Evolutionary conservation across 2,113 vertebrate species (phyloP).

Genomic region (Serilophus lunatus): DNA sequence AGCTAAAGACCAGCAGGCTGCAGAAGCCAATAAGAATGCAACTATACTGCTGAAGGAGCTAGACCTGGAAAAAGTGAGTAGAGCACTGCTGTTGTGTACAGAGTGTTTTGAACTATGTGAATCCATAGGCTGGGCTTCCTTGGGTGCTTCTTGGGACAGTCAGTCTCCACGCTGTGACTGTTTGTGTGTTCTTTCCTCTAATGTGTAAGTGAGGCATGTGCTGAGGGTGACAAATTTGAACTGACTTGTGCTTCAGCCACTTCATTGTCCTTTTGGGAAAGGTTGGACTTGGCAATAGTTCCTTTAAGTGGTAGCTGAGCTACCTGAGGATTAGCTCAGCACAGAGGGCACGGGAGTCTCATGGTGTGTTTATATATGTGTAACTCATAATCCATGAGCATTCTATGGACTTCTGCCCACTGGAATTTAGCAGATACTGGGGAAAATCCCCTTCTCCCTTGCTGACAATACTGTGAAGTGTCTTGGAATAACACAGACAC

Average conservation of each 20-base stretch:
- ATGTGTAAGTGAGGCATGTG: neutral
- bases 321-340: neutral
- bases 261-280: neutral
- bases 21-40: constrained; percentile 98
- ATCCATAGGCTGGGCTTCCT: neutral
- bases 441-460: neutral
- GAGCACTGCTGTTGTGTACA: accelerated
- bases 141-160: neutral
- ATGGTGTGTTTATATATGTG: neutral
- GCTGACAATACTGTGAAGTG: neutral
- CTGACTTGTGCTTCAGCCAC: neutral
- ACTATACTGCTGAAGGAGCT: constrained; percentile 97
- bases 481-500: neutral
- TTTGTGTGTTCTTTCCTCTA: neutral
- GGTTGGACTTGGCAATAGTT: neutral
- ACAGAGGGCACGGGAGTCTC: neutral
- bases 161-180: neutral
- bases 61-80: constrained; percentile 93
- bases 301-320: neutral
- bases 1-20: constrained; percentile 99
- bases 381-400: neutral
- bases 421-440: neutral
- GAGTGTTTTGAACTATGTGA: neutral
- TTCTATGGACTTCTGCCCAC: neutral
- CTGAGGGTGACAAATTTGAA: neutral